Evolutionary conservation across 2,888 invertebrate species (phyloP).

Genomic region (Spialia ferax): DNA sequence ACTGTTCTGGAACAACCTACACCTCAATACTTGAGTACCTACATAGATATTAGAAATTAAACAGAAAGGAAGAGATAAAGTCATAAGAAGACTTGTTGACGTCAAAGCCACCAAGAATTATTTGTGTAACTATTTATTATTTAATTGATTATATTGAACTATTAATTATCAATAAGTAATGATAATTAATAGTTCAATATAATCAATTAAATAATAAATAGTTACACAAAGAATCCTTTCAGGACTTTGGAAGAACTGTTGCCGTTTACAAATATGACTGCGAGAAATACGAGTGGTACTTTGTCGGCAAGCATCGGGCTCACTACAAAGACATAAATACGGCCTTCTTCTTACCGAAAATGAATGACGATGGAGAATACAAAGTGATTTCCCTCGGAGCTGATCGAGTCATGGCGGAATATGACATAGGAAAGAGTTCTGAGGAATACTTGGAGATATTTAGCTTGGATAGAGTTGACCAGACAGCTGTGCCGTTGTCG

Average conservation of each 20-base stretch:
- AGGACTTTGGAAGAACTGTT: slow-evolving; percentile 85
- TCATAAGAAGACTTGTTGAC: too few relatives aligned
- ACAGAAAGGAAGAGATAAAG: too few relatives aligned
- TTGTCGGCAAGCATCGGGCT: slow-evolving; percentile 87
- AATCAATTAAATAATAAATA: too few relatives aligned
- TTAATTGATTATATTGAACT: too few relatives aligned
- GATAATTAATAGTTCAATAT: too few relatives aligned
- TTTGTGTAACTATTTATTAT: too few relatives aligned
- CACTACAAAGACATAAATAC: slow-evolving; percentile 87
- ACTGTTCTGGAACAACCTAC: too few relatives aligned
- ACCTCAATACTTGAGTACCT: too few relatives aligned
- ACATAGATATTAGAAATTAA: too few relatives aligned
- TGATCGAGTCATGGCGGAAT: slow-evolving; percentile 87
- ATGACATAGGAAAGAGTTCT: slow-evolving; percentile 81
- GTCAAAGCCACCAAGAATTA: too few relatives aligned
- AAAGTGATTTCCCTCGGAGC: slow-evolving; percentile 86
- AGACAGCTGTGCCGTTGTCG: slow-evolving; percentile 86
- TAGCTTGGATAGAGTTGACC: slow-evolving; percentile 88
- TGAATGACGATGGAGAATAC: slow-evolving; percentile 62
- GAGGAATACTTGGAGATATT: slow-evolving; percentile 68
- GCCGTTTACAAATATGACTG: slow-evolving; percentile 78
- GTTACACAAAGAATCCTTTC: slow-evolving; percentile 35
- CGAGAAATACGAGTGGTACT: slow-evolving; percentile 73
- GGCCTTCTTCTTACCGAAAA: slow-evolving; percentile 83
- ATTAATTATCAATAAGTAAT: too few relatives aligned